phyloP scores from a whole-genome alignment of 2,888 invertebrate genomes.

The Trichacis sp. region DNA sequence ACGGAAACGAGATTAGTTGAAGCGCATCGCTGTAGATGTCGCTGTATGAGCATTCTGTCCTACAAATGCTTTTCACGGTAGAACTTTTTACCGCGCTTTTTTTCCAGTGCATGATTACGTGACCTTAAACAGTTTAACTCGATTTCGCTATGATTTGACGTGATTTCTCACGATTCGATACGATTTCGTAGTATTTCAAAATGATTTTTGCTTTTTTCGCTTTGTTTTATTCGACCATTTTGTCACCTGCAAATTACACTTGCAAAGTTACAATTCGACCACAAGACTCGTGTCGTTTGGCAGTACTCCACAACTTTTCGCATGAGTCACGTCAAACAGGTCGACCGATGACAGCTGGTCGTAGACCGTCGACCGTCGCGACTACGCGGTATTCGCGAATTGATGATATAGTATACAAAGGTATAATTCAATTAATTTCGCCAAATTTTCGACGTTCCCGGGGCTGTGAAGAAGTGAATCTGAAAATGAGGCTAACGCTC shows the following conservation, averaged over 20 bases:
- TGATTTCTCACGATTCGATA: too few species aligned
- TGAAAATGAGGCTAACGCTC: too few species aligned
- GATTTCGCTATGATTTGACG: too few species aligned
- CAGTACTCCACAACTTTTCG: constrained; percentile 46
- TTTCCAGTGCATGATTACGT: too few species aligned
- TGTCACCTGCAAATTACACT: constrained; percentile 9
- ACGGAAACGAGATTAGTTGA: too few species aligned
- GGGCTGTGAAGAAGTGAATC: not conserved
- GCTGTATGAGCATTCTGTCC: too few species aligned
- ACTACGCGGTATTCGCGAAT: not conserved
- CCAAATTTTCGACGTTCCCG: not conserved
- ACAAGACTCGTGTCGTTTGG: constrained; percentile 43
- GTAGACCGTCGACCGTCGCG: constrained; percentile 5
- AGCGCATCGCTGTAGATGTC: too few species aligned
- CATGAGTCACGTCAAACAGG: constrained; percentile 44
- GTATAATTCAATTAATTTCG: not conserved
- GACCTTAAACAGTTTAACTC: too few species aligned
- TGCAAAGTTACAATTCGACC: constrained; percentile 5
- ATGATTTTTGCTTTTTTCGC: too few species aligned
- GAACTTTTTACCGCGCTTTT: too few species aligned
- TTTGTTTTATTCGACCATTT: constrained; percentile 5
- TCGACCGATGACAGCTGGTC: constrained; percentile 30
- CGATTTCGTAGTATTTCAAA: too few species aligned
- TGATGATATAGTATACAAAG: not conserved
- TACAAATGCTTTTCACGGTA: too few species aligned